Base-by-base conservation (phyloP, 2,888 invertebrate species). In the Coenonympha glycerion region DNA sequence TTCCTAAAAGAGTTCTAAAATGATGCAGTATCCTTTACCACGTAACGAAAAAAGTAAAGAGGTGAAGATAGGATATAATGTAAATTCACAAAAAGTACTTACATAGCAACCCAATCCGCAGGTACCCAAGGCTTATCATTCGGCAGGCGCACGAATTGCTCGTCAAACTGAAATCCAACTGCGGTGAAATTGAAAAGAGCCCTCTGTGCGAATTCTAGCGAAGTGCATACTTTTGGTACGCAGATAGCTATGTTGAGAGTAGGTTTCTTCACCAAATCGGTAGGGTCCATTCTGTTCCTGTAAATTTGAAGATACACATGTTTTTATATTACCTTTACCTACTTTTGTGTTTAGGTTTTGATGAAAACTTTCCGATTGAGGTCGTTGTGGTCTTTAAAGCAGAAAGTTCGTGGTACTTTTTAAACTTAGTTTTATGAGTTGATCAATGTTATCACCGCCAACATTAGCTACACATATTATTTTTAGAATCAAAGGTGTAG, bases 81-180 rank as follows among this genome's bases (percentile, higher is more conserved):
- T n/a, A n/a, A n/a, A n/a, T n/a, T n/a, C n/a, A n/a, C n/a, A n/a
- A 16, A 22, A 6, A 37, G 42, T 55, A 76, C 79, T 76, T 60
- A 84, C 84, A 74, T 58, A 6, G 79, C 78, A n/a, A 77, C 67
- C 44, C 77, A 80, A 48, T 85, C 85, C 5, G 66, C 85, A 2
- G 74, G 52, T 1, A 74, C 77, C 71, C 75, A 81, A 1, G 71
- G 76, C 45, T 82, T 84, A 37, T 85, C 85, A 30, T 78, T 66
- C 0, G 79, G 79, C 13, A 85, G 56, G 6, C 85, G 69, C 46
- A 79, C 81, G 47, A 63, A 79, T 0, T 36, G 40, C 0, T 83
- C 82, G 0, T 65, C 53, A 44, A 65, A 77, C 4, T 66, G 8
- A 1, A 72, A 47, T 1, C 68, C 71, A 1, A 66, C 6, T 1